Evolutionary conservation across 2,113 vertebrate genomes (phyloP).

Genomic region (Coregonus clupeaformis): DNA sequence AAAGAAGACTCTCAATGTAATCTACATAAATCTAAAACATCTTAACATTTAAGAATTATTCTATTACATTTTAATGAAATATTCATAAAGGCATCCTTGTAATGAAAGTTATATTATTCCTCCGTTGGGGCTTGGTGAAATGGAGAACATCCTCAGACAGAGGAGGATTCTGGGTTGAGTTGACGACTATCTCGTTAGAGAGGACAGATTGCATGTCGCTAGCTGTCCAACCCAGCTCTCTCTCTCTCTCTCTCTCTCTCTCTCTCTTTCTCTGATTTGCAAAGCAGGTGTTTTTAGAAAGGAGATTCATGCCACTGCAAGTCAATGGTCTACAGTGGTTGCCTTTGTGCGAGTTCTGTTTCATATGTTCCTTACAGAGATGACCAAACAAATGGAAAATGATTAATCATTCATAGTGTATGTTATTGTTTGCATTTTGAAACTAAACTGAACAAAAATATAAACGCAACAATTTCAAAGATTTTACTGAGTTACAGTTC

Average conservation of each 20-base stretch:
- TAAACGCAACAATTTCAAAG: too few relatives aligned
- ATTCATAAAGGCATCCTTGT: conserved; percentile 46
- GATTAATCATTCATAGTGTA: neutral
- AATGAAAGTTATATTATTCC: conserved; percentile 57
- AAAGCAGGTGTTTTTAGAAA: conserved; percentile 58
- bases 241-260: neutral
- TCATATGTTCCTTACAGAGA: too few relatives aligned
- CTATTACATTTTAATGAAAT: neutral
- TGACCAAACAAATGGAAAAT: neutral
- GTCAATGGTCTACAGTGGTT: too few relatives aligned
- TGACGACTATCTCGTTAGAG: conserved; percentile 55
- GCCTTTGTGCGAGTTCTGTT: too few relatives aligned
- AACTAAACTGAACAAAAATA: too few relatives aligned
- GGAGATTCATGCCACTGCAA: neutral
- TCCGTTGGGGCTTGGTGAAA: conserved; percentile 25
- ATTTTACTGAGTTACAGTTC: too few relatives aligned
- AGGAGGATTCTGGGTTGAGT: conserved; percentile 15
- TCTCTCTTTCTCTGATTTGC: conserved; percentile 53
- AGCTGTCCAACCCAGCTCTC: neutral
- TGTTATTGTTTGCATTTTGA: neutral
- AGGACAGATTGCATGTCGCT: conserved; percentile 43
- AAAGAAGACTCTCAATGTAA: neutral
- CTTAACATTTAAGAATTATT: neutral
- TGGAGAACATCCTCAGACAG: conserved; percentile 44
- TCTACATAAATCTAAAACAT: neutral